Evolutionary conservation across 2,888 invertebrate genomes (phyloP), one percentile per base, ranked within the genome.

Genomic region (Acleris holmiana): DNA sequence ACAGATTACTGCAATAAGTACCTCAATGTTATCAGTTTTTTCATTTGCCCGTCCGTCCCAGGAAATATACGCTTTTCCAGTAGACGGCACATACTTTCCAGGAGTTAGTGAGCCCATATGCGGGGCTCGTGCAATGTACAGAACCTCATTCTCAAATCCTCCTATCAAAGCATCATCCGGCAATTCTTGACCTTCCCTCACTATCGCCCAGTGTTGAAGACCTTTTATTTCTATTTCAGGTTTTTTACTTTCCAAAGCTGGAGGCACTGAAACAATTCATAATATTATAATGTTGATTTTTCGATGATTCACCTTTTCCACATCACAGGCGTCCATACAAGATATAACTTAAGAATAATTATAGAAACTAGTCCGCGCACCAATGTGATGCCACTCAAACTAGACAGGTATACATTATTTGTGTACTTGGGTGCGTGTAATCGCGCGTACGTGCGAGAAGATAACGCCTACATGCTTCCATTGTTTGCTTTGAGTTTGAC

Each of bases 21-120:
- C 61, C 61, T 61, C 61, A 61, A 54, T 48, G 1, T 54, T 40
- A 4, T 15, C 17, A 5, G 23, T 7, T 48, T 54, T 61, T 47
- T 54, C 61, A 40, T 13, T 25, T 10, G 59, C 41, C 15, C 19
- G 23, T 19, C 64, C 57, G 18, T 61, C 67, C 67, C 67, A 67
- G 8, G 67, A 29, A 19, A 67, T 48, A 29, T 50, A 67, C 3
- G 61, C 67, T 49, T 50, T 55, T n/a, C 40, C 47, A 10, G 19
- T 1, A 6, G 67, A 67, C 2, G 47, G 67, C 2, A 56, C 53
- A 29, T 56, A 67, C 29, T 67, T 67, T n/a, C 67, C 67, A 10
- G 67, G 67, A 13, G 60, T 67, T 5, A 64, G 1, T 13, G 67
- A 67, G 4, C 67, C 63, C 25, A 46, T 44, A 41, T 57, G 60